phyloP scores from a whole-genome alignment of 2,888 invertebrate species.

The Ormyrus rosae region DNA sequence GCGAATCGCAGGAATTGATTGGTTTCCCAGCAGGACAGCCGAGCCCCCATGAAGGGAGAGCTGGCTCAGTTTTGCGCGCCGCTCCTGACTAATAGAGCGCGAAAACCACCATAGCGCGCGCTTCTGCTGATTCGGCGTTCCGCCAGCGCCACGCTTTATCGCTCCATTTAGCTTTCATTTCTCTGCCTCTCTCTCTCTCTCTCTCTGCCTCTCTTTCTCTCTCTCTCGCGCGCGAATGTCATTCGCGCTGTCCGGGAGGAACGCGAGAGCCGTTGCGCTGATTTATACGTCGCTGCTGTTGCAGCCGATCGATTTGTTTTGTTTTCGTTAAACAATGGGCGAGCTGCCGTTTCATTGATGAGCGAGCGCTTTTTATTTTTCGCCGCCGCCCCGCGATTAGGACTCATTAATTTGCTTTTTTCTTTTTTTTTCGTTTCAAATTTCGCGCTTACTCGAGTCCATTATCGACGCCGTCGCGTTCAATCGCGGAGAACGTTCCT shows the following conservation, averaged over 20 bases:
- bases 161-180: slow-evolving; percentile 63
- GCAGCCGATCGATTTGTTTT: slow-evolving; percentile 39
- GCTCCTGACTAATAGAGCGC: slow-evolving; percentile 53
- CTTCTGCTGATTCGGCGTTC: slow-evolving; percentile 53
- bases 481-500: no score
- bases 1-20: slow-evolving; percentile 48
- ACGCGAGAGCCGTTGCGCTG: slow-evolving; percentile 12
- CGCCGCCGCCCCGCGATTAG: not conserved
- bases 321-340: slow-evolving; percentile 38
- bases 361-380: not conserved
- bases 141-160: slow-evolving; percentile 56
- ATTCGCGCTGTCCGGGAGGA: slow-evolving; percentile 21
- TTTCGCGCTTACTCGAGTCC: no score
- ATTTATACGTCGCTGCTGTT: slow-evolving; percentile 36
- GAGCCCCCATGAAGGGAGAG: not conserved
- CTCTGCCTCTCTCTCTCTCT: not conserved
- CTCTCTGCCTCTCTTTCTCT: slow-evolving; percentile 52
- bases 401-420: not conserved
- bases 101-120: slow-evolving; percentile 49
- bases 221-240: slow-evolving; percentile 34
- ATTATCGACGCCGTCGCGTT: no score
- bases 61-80: slow-evolving; percentile 34
- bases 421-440: no score
- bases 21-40: slow-evolving; percentile 32
- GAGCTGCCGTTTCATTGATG: slow-evolving; percentile 9